These are phyloP conservation scores for Amiota minor DNA, from an alignment of 2,888 invertebrate genomes.

Conservation along the genomic window DNA sequence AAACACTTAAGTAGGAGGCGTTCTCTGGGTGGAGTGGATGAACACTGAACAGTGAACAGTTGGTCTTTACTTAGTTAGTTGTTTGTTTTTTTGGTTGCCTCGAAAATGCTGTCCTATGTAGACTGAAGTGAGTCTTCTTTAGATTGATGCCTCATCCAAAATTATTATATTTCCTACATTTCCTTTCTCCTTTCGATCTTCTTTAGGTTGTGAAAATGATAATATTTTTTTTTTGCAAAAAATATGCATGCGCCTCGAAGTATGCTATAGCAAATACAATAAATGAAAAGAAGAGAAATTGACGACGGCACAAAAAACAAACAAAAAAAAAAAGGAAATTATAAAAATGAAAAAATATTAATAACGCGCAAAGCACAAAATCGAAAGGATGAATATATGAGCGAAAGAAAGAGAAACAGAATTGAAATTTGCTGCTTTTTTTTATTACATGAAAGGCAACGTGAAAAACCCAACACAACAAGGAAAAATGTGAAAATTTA, in stretches of 20 bases:
- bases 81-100: too few relatives aligned
- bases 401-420: slow-evolving; percentile 4
- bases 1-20: slow-evolving; percentile 63
- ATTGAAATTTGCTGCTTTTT: neutral
- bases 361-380: slow-evolving; percentile 53
- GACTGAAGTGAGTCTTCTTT: neutral
- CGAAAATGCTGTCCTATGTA: neutral
- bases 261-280: slow-evolving; percentile 45
- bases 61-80: neutral
- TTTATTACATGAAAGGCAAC: slow-evolving; percentile 46
- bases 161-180: neutral
- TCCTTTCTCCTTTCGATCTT: neutral
- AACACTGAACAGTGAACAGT: neutral
- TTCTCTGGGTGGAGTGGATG: neutral
- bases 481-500: slow-evolving; percentile 58
- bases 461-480: slow-evolving; percentile 27
- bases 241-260: slow-evolving; percentile 41
- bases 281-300: neutral
- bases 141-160: neutral
- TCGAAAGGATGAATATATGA: slow-evolving; percentile 26
- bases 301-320: neutral
- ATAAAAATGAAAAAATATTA: slow-evolving; percentile 63
- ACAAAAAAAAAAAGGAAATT: slow-evolving; percentile 45
- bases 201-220: too few relatives aligned
- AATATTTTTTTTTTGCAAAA: too few relatives aligned